Evolutionary conservation across 2,888 invertebrate genomes (phyloP).

Genomic region (Melinaea menophilus): DNA sequence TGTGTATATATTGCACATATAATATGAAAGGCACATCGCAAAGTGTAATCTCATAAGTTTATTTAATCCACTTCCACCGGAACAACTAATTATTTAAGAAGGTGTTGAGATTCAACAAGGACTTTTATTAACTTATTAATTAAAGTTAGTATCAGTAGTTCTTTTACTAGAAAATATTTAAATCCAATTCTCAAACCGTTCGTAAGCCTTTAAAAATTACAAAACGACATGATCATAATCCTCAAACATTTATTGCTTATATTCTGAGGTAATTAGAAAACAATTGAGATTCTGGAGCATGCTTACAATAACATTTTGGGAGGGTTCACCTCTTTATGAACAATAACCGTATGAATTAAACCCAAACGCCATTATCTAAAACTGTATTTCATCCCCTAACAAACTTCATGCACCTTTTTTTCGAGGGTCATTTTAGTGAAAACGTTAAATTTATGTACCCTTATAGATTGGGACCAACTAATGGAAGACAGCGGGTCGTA

Average conservation of each 20-base stretch:
- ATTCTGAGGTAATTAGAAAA: conserved; percentile 5
- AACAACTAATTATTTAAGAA: conserved; percentile 83
- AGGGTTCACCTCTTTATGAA: conserved; percentile 3
- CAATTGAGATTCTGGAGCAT: conserved; percentile 1
- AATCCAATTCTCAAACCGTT: neutral
- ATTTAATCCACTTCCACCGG: conserved; percentile 82
- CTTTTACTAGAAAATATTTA: neutral
- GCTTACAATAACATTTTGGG: conserved; percentile 1
- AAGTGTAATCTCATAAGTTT: conserved; percentile 1
- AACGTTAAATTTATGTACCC: conserved; percentile 3
- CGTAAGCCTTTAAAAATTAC: neutral
- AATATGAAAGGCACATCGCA: neutral
- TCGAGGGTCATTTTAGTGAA: conserved; percentile 23
- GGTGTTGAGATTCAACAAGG: conserved; percentile 82
- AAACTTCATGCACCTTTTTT: conserved; percentile 17
- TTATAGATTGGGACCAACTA: conserved; percentile 1
- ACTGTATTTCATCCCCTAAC: conserved; percentile 16
- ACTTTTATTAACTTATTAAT: conserved; percentile 60
- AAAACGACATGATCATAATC: conserved; percentile 23
- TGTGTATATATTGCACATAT: neutral
- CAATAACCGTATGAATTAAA: conserved; percentile 19
- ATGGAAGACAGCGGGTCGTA: neutral
- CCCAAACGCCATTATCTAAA: conserved; percentile 2
- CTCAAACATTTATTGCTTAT: conserved; percentile 2
- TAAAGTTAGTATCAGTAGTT: neutral